Evolutionary conservation across 2,113 vertebrate species (phyloP), one percentile per base, ranked within the genome.

Genomic region (Epinephelus lanceolatus): DNA sequence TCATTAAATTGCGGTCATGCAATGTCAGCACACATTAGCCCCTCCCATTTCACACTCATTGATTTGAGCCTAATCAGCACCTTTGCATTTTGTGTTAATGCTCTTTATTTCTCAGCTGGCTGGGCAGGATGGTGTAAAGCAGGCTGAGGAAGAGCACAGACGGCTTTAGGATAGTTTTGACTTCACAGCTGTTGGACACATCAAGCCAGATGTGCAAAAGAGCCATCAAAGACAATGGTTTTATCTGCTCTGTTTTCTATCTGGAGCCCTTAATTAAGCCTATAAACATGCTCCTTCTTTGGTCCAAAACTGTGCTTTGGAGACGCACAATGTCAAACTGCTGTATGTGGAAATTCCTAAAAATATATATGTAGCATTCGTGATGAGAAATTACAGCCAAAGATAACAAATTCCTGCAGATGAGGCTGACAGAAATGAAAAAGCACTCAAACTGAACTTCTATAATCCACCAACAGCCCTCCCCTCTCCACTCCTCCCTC

Each of bases 171-270:
- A 56, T n/a, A 73, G 42, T 72, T 81, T 6, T 27, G 68, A 72
- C 62, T 5, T 0, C n/a, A 75, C 83, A 82, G 78, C 71, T 82
- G 76, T 76, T 81, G 30, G 53, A 71, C 71, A 69, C 51, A 47
- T 78, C 13, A 72, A 69, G 57, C 55, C 73, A 79, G 60, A 78
- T 75, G 68, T 79, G 57, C 78, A 86, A 77, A 77, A 61, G 71
- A 47, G 53, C 59, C 49, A 71, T 71, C 23, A 65, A 1, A 40
- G 3, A 81, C 49, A 57, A 61, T 53, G 56, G 12, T 40, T 76
- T 75, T 53, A 57, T 69, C 40, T 75, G 12, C 11, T 71, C 8
- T 33, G 25, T 19, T 61, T 47, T 19, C 37, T 49, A 21, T 49
- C 42, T 40, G 52, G 8, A 51, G 17, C 9, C 56, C 59, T 19